A percentile compares a stretch with the other conserved stretches of the same genome.
phyloP scores from a whole-genome alignment of 2,797 vertebrate species.

The Oceanodroma leucorhoa region DNA sequence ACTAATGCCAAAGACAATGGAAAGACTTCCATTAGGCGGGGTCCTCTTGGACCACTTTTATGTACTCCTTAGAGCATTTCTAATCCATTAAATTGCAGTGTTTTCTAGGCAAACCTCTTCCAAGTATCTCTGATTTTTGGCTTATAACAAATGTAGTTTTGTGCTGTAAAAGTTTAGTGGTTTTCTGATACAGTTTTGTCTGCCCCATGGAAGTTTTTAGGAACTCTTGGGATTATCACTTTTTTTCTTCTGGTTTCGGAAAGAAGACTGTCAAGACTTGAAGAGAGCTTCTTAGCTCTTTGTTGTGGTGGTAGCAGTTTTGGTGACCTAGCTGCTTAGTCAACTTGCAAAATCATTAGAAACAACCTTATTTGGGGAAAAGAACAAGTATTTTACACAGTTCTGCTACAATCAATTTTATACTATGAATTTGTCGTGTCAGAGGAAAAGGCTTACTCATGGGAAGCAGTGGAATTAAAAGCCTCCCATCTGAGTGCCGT shows the following conservation, averaged over 20 bases:
- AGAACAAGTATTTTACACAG: not conserved
- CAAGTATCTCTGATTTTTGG: not conserved
- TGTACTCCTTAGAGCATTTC: not conserved
- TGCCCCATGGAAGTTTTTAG: not conserved
- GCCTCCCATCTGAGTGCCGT: not conserved
- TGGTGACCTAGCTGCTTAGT: not conserved
- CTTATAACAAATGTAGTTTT: not conserved
- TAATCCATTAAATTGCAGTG: accelerated
- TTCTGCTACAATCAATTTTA: not conserved
- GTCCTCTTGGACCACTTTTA: not conserved
- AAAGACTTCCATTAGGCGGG: not conserved
- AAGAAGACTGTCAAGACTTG: not conserved
- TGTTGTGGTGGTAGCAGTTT: not conserved
- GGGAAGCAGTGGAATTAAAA: not conserved
- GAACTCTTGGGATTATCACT: not conserved
- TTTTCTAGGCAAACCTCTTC: not conserved
- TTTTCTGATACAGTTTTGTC: not conserved
- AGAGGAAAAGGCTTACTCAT: not conserved
- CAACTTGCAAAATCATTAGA: not conserved
- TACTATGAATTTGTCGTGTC: not conserved
- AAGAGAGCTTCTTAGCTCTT: not conserved
- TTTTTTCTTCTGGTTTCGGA: not conserved
- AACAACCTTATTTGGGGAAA: not conserved
- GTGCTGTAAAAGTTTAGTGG: not conserved
- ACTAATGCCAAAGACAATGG: not conserved